Percentiles rank a stretch among this genome's conserved stretches.
These are phyloP conservation scores for Cherax quadricarinatus DNA, from an alignment of 1,140 invertebrate species.

Conservation along the genomic window DNA sequence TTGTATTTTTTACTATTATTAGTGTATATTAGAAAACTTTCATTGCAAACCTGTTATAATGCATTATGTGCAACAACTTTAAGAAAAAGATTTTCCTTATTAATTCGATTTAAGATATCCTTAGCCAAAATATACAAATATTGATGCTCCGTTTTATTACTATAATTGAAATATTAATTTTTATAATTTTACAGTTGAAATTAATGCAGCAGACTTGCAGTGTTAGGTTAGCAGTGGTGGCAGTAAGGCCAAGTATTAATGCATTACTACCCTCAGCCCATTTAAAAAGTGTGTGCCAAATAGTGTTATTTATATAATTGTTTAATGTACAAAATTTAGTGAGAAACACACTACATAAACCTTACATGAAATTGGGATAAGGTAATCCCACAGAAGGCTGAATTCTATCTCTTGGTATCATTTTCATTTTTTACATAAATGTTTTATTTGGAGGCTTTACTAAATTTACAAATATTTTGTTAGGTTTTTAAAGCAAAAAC, in stretches of 20 bases:
- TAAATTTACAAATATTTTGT: neutral
- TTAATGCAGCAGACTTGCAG: neutral
- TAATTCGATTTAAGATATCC: too few relatives aligned
- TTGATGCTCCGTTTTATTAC: too few relatives aligned
- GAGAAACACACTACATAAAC: slow-evolving; percentile 46
- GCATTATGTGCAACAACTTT: neutral
- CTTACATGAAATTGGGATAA: neutral
- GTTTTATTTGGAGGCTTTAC: too few relatives aligned
- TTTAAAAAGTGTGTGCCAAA: slow-evolving; percentile 40
- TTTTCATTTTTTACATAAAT: neutral
- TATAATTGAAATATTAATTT: too few relatives aligned
- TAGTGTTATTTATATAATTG: slow-evolving; percentile 23
- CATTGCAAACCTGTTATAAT: neutral
- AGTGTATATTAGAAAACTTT: neutral
- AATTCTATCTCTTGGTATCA: slow-evolving; percentile 14
- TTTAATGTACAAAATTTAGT: slow-evolving; percentile 42
- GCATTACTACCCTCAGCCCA: neutral
- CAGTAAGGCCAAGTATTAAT: neutral
- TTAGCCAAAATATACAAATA: too few relatives aligned
- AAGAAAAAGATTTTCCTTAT: too few relatives aligned
- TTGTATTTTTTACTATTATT: neutral
- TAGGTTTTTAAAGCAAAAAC: too few relatives aligned
- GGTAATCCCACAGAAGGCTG: neutral
- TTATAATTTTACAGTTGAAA: neutral
- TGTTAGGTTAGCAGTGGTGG: neutral